These are phyloP conservation scores for Entomyzon cyanotis DNA, from an alignment of 2,113 vertebrate species.

Conservation along the genomic window DNA sequence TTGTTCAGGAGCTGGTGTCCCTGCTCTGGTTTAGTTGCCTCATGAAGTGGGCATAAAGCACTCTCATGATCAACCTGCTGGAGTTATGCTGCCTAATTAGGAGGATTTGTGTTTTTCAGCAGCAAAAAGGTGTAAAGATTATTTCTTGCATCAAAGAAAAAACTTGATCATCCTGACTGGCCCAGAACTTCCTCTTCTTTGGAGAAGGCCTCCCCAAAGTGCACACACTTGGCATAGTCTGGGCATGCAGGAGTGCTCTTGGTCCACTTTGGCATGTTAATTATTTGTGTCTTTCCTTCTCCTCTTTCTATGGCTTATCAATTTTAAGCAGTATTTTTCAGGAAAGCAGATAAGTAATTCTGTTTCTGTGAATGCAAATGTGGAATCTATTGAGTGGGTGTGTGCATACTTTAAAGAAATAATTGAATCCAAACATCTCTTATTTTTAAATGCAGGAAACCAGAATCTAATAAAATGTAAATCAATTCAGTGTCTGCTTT, in stretches of 20 bases:
- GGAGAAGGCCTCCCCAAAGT: background rate
- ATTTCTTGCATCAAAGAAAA: background rate
- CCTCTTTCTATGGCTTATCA: background rate
- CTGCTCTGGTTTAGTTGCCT: background rate
- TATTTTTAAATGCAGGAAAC: constrained; percentile 41
- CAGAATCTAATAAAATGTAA: constrained; percentile 50
- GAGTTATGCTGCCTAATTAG: background rate
- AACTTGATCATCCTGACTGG: background rate
- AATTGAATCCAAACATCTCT: constrained; percentile 48
- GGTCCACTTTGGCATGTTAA: background rate
- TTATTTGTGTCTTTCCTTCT: background rate
- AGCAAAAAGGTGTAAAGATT: background rate
- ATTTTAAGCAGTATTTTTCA: background rate
- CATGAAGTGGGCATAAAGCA: background rate
- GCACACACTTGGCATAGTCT: background rate
- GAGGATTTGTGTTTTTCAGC: background rate
- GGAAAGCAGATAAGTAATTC: background rate
- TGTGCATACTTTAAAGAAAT: constrained; percentile 28
- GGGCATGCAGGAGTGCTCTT: background rate
- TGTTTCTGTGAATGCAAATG: constrained; percentile 25
- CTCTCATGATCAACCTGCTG: background rate
- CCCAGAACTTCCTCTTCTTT: background rate
- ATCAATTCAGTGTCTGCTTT: constrained; percentile 45
- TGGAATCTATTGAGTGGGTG: constrained; percentile 16
- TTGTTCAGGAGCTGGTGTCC: background rate